Evolutionary conservation across 2,888 invertebrate genomes (phyloP).

Genomic region (Eilema sororculum): DNA sequence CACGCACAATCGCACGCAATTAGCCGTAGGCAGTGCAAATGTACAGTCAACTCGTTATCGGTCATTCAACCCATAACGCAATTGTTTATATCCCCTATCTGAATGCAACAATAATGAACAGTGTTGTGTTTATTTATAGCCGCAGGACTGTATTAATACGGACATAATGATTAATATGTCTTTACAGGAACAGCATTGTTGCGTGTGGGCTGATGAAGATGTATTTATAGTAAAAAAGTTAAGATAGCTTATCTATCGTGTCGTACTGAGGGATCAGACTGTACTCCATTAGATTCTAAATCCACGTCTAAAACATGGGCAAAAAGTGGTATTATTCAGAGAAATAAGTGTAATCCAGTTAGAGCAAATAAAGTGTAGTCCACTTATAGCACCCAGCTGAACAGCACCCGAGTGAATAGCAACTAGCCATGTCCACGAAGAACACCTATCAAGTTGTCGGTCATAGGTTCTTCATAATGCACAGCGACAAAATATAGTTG

Average conservation of each 20-base stretch:
- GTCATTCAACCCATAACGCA: slow-evolving; percentile 39
- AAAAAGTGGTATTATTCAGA: too few species aligned
- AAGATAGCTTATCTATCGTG: not conserved
- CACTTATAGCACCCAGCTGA: too few species aligned
- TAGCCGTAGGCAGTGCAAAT: slow-evolving; percentile 30
- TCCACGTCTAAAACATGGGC: too few species aligned
- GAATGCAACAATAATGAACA: slow-evolving; percentile 33
- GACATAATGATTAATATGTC: slow-evolving; percentile 23
- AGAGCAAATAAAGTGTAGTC: too few species aligned
- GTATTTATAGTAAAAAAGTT: too few species aligned
- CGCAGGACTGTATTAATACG: slow-evolving; percentile 32
- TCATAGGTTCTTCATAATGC: not conserved
- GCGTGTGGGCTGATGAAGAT: not conserved
- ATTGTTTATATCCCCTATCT: slow-evolving; percentile 44
- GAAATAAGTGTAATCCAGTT: too few species aligned
- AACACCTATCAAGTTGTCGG: too few species aligned
- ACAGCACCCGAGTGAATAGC: too few species aligned
- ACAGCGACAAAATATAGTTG: not conserved
- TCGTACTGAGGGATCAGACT: not conserved
- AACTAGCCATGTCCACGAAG: too few species aligned
- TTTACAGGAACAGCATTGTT: not conserved
- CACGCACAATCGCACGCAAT: slow-evolving; percentile 15
- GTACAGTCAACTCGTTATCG: slow-evolving; percentile 44
- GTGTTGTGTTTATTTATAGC: slow-evolving; percentile 40
- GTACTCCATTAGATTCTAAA: too few species aligned